A percentile compares a stretch with the other conserved stretches of the same genome.
Conservation (phyloP, 2,113 vertebrate species). For the Cettia cetti region DNA sequence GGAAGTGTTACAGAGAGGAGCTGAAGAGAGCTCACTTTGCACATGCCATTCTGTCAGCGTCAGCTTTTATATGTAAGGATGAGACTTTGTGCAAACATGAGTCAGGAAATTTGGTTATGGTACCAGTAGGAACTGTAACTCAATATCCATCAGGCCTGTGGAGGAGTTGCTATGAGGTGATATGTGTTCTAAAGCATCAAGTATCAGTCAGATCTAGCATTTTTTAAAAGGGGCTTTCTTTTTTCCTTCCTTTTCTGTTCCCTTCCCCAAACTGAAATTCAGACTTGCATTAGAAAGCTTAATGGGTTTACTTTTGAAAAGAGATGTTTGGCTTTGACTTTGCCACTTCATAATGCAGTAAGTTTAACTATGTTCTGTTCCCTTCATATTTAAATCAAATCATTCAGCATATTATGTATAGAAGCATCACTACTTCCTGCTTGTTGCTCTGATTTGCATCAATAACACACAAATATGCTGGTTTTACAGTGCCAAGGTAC, state of each 20-base stretch:
- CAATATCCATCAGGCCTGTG: background rate
- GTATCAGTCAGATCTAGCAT: background rate
- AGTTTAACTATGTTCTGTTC: background rate
- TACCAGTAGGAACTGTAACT: background rate
- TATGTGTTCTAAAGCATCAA: background rate
- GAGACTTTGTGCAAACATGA: conserved; percentile 29
- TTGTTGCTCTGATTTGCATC: background rate
- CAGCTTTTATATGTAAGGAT: background rate
- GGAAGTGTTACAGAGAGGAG: background rate
- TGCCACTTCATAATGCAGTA: background rate
- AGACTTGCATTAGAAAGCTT: background rate
- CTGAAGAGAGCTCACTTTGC: background rate
- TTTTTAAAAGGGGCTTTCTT: background rate
- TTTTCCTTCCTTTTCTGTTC: background rate
- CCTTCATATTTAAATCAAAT: background rate
- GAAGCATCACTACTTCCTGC: background rate
- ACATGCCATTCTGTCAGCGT: background rate
- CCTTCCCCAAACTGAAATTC: background rate
- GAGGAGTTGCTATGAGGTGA: background rate
- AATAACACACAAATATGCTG: background rate
- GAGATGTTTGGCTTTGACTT: background rate
- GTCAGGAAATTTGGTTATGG: conserved; percentile 7
- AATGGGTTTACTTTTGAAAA: background rate
- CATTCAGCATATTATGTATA: background rate
- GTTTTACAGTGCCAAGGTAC: background rate